These are phyloP conservation scores for Ectobius pallidus DNA, from an alignment of 2,888 invertebrate genomes.

Conservation along the genomic window DNA sequence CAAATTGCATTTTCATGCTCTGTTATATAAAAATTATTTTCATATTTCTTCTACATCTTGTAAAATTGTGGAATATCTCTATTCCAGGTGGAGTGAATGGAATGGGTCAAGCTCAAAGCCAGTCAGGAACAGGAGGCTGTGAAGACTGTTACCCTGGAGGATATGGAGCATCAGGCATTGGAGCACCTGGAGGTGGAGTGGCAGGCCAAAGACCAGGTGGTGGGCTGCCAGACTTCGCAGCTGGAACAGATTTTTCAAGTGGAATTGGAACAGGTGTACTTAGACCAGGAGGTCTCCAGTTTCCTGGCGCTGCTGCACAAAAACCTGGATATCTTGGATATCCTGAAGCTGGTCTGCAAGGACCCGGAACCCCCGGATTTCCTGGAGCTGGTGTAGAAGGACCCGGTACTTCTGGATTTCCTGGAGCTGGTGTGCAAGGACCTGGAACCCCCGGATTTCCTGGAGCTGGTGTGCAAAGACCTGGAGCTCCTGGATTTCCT, in stretches of 20 bases:
- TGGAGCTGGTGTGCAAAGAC: constrained; percentile 28
- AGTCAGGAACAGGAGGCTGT: constrained; percentile 73
- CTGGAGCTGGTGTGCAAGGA: constrained; percentile 15
- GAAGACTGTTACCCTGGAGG: constrained; percentile 64
- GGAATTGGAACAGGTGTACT: too few species aligned
- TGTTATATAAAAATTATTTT: too few species aligned
- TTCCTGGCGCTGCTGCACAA: constrained; percentile 22
- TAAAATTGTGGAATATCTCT: too few species aligned
- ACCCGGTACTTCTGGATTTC: too few species aligned
- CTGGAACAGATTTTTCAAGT: too few species aligned
- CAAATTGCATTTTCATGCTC: too few species aligned
- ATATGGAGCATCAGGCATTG: constrained; percentile 33
- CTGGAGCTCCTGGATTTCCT: constrained; percentile 29
- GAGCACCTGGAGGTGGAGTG: constrained; percentile 7
- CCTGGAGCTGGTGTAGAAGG: constrained; percentile 29
- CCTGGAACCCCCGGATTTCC: constrained; percentile 31
- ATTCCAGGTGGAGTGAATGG: constrained; percentile 75
- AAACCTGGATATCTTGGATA: too few species aligned
- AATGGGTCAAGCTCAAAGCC: constrained; percentile 90
- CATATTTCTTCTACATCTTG: too few species aligned
- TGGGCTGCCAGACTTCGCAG: neutral
- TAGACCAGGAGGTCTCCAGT: too few species aligned
- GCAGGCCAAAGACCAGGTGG: constrained; percentile 36
- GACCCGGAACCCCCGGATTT: too few species aligned
- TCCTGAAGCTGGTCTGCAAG: too few species aligned